Evolutionary conservation across 2,797 vertebrate species (phyloP), one percentile per base, ranked within the genome.

Genomic region (Scomberomorus guttatus): DNA sequence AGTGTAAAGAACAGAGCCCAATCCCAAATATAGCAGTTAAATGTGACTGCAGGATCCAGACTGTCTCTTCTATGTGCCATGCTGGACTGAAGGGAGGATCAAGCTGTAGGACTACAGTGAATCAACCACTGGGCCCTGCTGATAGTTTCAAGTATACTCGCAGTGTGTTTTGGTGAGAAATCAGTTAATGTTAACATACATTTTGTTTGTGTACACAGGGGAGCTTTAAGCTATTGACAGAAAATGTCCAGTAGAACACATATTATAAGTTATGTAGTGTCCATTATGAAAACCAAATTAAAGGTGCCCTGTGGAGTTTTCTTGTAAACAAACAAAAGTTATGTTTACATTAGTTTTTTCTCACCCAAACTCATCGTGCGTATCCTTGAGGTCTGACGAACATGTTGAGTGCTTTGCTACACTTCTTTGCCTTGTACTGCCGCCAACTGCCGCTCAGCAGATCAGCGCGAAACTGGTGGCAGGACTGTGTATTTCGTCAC

Each of bases 11-110:
- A 71, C 34, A 48, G 72, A 84, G 79, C 48, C 77, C 56, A 32
- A 11, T 83, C 71, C 81, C 84, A 84, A 87, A 89, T 82, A 80
- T 82, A 84, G 77, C 51, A 56, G 68, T 75, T 74, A 70, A 72
- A 86, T 72, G 56, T n/a, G 60, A 54, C 59, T 61, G 72, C 83
- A 54, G 83, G 81, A 75, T 85, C 83, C 76, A 32, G 67, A 81
- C 83, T 68, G 57, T 62, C 72, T 83, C 64, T 68, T 82, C 59
- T 67, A 11, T 54, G 72, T 76, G 72, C 70, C 76, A 52, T 10
- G 64, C 73, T 73, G 75, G 68, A 89, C 65, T 51, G 14, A 83
- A 46, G 55, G 56, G 22, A 84, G 34, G 52, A 72, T 75, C 62
- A 59, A 70, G 44, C 44, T 48, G 44, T 48, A 48, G 15, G 5